Evolutionary conservation across 2,797 vertebrate genomes (phyloP), one percentile per base, ranked within the genome.

Genomic region (Knipowitschia caucasica): DNA sequence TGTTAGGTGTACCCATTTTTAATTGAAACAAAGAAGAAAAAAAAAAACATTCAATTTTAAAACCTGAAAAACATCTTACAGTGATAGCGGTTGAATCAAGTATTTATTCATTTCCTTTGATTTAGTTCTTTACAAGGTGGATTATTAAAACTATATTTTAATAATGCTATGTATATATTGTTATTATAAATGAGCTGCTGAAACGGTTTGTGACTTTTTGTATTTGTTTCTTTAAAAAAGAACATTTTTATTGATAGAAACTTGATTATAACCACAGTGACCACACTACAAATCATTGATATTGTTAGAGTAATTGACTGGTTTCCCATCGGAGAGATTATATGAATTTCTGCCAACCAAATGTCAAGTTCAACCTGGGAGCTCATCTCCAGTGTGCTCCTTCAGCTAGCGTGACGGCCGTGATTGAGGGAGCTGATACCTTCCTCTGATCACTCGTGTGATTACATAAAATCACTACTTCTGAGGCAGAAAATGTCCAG

Each of bases 391-490:
- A 67, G 56, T 50, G 25, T 64, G 62, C 59, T 65, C 61, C 63
- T 73, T 64, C 64, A 82, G 77, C 73, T 67, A 62, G 67, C 31
- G 63, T 64, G 59, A 61, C 69, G 62, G 67, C 53, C 65, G 67
- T 84, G 82, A 86, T 87, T 85, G 76, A 83, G 76, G 74, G 75
- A 78, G 81, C 68, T 82, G 83, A 89, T 88, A 83, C 76, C 73
- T 89, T 86, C 83, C 67, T 77, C 75, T 79, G 67, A 76, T 82
- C 78, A 82, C 70, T 82, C 56, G 55, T 44, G 78, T 89, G 88
- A 92, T 90, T 88, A 84, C 80, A 77, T 69, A 58, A 88, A 89
- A 91, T 89, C 78, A 81, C 87, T 75, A 72, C 83, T 87, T 88
- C 75, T 80, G 77, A 62, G 56, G 62, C 78, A 69, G 73, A 82